Conservation (phyloP, 30 jellyfish, hydroid and myxozoan genomes). For the Haliclystus octoradiatus region DNA sequence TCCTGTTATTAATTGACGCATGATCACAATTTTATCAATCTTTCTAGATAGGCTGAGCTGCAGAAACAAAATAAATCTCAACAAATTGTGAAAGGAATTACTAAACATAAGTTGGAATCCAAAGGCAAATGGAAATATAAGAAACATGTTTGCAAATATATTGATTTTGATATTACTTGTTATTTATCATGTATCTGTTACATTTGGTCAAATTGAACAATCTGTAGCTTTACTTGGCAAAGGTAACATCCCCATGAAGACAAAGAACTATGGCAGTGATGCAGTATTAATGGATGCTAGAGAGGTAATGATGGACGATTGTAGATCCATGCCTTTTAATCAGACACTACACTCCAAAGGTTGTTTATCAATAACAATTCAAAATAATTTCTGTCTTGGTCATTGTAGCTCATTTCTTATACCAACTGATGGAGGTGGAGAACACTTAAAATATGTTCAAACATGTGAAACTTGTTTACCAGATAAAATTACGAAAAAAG, state of each 20-base stretch:
- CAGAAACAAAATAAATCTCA: too few relatives aligned
- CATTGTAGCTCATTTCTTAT: not conserved
- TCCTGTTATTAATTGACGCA: too few relatives aligned
- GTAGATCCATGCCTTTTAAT: not conserved
- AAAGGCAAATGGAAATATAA: too few relatives aligned
- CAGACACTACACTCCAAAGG: constrained; percentile 1
- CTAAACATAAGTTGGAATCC: too few relatives aligned
- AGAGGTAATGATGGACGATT: not conserved
- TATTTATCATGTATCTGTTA: not conserved
- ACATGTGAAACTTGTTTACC: not conserved
- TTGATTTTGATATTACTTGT: not conserved
- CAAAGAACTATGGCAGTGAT: not conserved
- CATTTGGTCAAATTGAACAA: not conserved
- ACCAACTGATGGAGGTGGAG: not conserved
- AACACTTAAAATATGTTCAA: not conserved
- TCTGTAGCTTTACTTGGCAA: not conserved
- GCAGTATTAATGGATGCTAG: not conserved
- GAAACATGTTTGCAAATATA: not conserved
- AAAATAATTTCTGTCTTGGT: not conserved
- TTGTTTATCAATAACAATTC: not conserved
- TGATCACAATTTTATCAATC: too few relatives aligned
- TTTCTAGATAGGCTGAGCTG: too few relatives aligned
- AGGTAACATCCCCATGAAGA: not conserved
- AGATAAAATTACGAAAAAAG: not conserved
- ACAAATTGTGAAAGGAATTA: too few relatives aligned